phyloP scores from a whole-genome alignment of 1,140 invertebrate genomes.

The Archivesica marissinica region DNA sequence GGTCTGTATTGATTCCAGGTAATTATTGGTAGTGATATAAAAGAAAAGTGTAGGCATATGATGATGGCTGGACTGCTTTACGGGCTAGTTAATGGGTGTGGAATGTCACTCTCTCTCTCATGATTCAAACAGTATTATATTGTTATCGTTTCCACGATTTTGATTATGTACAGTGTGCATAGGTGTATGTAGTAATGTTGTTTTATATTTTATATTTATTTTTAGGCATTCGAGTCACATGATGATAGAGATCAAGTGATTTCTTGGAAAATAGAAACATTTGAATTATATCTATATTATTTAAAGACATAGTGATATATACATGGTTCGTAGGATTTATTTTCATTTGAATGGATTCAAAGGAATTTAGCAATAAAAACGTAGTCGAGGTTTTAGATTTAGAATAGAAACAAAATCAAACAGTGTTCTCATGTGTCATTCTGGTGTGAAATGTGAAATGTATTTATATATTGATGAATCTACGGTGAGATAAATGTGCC shows the following conservation, averaged over 20 bases:
- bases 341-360: not conserved
- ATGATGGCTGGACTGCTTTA: too few relatives aligned
- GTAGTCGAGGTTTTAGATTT: not conserved
- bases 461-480: not conserved
- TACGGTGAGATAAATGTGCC: too few relatives aligned
- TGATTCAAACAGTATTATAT: conserved; percentile 37
- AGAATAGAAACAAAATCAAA: conserved; percentile 20
- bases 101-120: conserved; percentile 10
- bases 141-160: conserved; percentile 32
- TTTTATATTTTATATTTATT: conserved; percentile 48
- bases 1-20: too few relatives aligned
- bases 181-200: conserved; percentile 24
- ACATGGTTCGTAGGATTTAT: too few relatives aligned
- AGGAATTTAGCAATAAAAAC: too few relatives aligned
- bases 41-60: too few relatives aligned
- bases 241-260: not conserved
- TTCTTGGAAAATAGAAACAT: too few relatives aligned
- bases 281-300: too few relatives aligned
- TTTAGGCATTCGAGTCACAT: conserved; percentile 6
- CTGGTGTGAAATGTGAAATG: conserved; percentile 18
- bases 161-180: conserved; percentile 37
- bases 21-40: too few relatives aligned
- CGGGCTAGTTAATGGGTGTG: not conserved
- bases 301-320: too few relatives aligned
- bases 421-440: conserved; percentile 20